These are phyloP conservation scores for Gopherus evgoodei DNA, from an alignment of 2,113 vertebrate species.

Conservation along the genomic window DNA sequence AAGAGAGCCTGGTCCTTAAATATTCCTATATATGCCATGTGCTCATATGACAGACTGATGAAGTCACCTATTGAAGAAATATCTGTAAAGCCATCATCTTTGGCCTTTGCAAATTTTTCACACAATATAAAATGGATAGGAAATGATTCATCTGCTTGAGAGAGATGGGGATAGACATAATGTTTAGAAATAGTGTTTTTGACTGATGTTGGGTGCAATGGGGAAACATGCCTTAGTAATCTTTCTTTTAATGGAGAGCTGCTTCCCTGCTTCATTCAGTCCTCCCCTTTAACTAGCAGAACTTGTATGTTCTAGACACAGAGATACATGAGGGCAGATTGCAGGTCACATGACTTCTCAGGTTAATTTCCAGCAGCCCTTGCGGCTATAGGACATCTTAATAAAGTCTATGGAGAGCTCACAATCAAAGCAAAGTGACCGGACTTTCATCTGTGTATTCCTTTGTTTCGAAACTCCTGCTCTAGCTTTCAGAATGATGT, in stretches of 20 bases:
- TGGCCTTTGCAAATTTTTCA: neutral
- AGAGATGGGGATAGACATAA: neutral
- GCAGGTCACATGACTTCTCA: neutral
- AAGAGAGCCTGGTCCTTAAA: fast-evolving
- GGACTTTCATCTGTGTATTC: neutral
- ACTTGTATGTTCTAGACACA: neutral
- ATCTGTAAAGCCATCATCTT: neutral
- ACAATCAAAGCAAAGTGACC: neutral
- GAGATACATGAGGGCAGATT: neutral
- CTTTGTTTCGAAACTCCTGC: neutral
- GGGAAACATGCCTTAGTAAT: neutral
- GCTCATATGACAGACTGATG: neutral
- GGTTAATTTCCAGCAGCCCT: neutral
- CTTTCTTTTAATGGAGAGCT: neutral
- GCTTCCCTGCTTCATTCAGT: neutral
- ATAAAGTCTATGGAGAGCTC: neutral
- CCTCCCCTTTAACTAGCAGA: neutral
- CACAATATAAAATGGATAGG: neutral
- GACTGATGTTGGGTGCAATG: neutral
- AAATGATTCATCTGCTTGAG: neutral
- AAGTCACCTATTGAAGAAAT: neutral
- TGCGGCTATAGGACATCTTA: neutral
- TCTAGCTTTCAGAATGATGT: neutral
- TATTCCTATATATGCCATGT: neutral
- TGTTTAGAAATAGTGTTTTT: neutral